Base-by-base conservation (phyloP, 2,113 vertebrate species). In the Rhadina sibilatrix region DNA sequence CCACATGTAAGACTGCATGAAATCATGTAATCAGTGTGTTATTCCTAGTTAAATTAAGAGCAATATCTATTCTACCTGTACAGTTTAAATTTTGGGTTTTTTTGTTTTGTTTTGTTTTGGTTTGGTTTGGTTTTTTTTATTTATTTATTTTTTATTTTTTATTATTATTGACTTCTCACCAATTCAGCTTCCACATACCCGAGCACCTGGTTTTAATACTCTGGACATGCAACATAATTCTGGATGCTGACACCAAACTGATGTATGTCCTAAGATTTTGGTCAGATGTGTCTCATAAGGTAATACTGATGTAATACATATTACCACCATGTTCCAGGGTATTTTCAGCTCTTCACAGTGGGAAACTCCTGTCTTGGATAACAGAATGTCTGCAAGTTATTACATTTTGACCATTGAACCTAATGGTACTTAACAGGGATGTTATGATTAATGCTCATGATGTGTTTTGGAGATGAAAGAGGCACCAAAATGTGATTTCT, bases 381-480 rank as follows among this genome's bases (percentile, higher is more conserved):
- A 63, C 3, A 88, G 30, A 76, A 59, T 60, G 38, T 56, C 87
- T 94, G 82, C 53, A 94, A 88, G 66, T 80, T 71, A 87, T 57
- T 85, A 66, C 19, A 81, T 85, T 59, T 74, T 95, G 50, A 95
- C 35, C 54, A 88, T 50, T 90, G 87, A 77, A 88, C 78, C 38
- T 52, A 63, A 49, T 54, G 56, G 35, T 86, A 64, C 64, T 94
- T 83, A 88, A 61, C 46, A 61, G 30, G n/a, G 84, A 83, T 77
- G 42, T 93, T 85, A 88, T 65, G 57, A 80, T 91, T 94, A 86
- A 80, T 44, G 52, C 74, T 94, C 70, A 86, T 66, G 5, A 54
- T 77, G 70, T 85, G 70, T 61, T 95, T 83, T 70, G 44, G 63
- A 94, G 75, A 88, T 49, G 56, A 96, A 95, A 91, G 75, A 50